These are phyloP conservation scores for Halichoerus grypus DNA, from an alignment of 2,113 vertebrate species.

Conservation along the genomic window DNA sequence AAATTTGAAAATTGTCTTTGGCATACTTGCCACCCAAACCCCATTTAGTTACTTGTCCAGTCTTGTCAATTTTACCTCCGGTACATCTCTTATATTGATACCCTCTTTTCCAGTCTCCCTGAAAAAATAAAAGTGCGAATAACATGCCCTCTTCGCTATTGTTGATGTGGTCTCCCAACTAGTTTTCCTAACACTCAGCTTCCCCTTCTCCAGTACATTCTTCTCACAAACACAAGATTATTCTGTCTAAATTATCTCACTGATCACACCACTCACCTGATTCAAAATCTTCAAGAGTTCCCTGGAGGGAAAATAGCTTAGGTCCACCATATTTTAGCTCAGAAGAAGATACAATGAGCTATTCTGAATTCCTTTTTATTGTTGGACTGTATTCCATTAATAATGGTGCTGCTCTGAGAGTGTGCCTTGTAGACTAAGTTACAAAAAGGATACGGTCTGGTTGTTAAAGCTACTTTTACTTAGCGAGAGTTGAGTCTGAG, in stretches of 20 bases:
- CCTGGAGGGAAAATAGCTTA: neutral
- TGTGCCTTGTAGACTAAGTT: neutral
- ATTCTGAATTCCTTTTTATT: neutral
- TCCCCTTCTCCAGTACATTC: neutral
- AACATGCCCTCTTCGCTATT: neutral
- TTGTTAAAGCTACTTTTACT: neutral
- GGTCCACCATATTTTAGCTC: neutral
- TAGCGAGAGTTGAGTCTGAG: neutral
- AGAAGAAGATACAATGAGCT: neutral
- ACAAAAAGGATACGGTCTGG: neutral
- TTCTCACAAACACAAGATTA: constrained; percentile 14
- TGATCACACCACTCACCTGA: neutral
- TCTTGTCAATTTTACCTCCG: neutral
- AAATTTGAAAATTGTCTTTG: constrained; percentile 39
- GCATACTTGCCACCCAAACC: neutral
- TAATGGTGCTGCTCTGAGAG: neutral
- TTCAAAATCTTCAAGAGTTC: neutral
- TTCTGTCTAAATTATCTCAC: neutral
- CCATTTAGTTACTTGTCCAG: neutral
- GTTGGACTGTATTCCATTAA: neutral
- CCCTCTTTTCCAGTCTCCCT: neutral
- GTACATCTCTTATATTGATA: neutral
- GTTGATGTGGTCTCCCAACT: neutral
- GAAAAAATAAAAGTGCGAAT: neutral
- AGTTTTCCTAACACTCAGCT: neutral